phyloP scores from a whole-genome alignment of 30 jellyfish, hydroid and myxozoan genomes.

The Rhopilema esculentum region DNA sequence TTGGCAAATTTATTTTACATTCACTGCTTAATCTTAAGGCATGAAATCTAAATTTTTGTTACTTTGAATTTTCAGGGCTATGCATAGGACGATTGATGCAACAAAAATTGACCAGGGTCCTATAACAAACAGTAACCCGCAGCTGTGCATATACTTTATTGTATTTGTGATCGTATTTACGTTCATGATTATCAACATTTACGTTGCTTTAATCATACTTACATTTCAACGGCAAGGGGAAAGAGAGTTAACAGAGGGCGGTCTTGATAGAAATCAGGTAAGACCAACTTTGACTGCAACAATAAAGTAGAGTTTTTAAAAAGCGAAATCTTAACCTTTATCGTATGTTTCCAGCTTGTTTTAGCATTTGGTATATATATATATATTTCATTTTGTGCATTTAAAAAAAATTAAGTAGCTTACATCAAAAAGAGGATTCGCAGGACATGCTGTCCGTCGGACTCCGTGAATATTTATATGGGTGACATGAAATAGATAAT shows the following conservation, averaged over 20 bases:
- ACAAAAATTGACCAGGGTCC: slow-evolving; percentile 88
- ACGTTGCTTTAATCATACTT: slow-evolving; percentile 93
- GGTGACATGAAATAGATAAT: too few species aligned
- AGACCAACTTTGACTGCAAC: not conserved
- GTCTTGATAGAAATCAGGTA: slow-evolving; percentile 97
- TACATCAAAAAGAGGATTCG: too few species aligned
- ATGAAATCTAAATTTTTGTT: too few species aligned
- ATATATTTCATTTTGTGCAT: too few species aligned
- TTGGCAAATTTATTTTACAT: too few species aligned
- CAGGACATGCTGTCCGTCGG: too few species aligned
- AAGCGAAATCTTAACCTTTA: too few species aligned
- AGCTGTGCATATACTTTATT: slow-evolving; percentile 78
- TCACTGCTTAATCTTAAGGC: too few species aligned
- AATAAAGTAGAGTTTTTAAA: not conserved
- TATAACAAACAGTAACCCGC: slow-evolving; percentile 77
- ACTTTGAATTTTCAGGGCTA: slow-evolving; percentile 75
- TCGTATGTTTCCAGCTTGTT: too few species aligned
- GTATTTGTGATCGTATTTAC: slow-evolving; percentile 93
- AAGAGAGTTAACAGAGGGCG: slow-evolving; percentile 93
- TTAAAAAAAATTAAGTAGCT: too few species aligned
- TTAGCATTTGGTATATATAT: too few species aligned
- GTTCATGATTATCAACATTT: slow-evolving; percentile 95
- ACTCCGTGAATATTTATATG: too few species aligned
- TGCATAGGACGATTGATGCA: slow-evolving; percentile 96
- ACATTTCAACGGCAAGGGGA: slow-evolving; percentile 99